phyloP scores from a whole-genome alignment of 2,113 vertebrate genomes.

The Pelobates fuscus region DNA sequence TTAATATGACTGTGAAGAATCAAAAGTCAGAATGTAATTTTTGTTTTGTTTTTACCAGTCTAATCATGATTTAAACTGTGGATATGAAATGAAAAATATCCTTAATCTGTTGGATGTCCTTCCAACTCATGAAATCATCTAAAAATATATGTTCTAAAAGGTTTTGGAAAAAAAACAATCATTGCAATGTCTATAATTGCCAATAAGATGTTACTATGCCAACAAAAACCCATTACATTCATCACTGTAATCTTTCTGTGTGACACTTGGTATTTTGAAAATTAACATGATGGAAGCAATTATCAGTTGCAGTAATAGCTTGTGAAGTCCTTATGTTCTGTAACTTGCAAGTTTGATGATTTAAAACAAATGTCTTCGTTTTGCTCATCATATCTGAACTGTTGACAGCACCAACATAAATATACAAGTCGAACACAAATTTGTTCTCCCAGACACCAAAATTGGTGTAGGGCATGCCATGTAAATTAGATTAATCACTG shows the following conservation, averaged over 20 bases:
- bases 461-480: too few relatives aligned
- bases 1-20: too few relatives aligned
- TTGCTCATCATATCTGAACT: conserved; percentile 17
- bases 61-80: too few relatives aligned
- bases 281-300: conserved; percentile 59
- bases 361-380: conserved; percentile 50
- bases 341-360: conserved; percentile 50
- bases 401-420: not conserved
- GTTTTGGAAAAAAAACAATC: conserved; percentile 42
- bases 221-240: conserved; percentile 54
- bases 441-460: conserved; percentile 49
- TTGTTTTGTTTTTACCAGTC: too few relatives aligned
- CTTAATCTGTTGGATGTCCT: conserved; percentile 16
- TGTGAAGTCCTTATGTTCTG: conserved; percentile 54
- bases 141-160: conserved; percentile 25
- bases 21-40: too few relatives aligned
- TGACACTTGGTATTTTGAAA: conserved; percentile 55
- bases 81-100: not conserved
- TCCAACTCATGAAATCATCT: not conserved
- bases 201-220: conserved; percentile 51
- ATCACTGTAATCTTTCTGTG: conserved; percentile 49
- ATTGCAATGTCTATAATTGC: conserved; percentile 37
- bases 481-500: too few relatives aligned
- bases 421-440: conserved; percentile 33
- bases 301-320: conserved; percentile 62